phyloP scores from a whole-genome alignment of 2,888 invertebrate species.

The Drosophila gaucha region DNA sequence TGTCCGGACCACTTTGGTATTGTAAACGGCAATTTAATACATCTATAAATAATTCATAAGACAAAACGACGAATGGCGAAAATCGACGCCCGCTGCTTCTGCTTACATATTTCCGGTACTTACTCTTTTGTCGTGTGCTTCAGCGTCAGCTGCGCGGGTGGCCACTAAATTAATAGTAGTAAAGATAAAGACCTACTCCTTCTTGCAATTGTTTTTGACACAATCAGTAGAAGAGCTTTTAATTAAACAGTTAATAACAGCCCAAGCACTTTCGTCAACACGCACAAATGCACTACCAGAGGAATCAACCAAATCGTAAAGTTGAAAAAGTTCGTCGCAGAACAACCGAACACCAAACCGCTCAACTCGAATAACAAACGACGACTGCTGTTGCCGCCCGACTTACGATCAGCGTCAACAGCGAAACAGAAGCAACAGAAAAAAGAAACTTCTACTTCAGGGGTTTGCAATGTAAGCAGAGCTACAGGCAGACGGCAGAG shows the following conservation, averaged over 20 bases:
- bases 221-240: conserved; percentile 10
- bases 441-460: conserved; percentile 62
- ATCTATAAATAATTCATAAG: conserved; percentile 68
- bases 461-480: conserved; percentile 31
- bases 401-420: conserved; percentile 51
- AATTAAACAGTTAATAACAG: conserved; percentile 32
- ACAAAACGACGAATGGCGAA: conserved; percentile 47
- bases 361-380: conserved; percentile 73
- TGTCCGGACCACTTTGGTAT: conserved; percentile 56
- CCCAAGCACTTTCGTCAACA: conserved; percentile 29
- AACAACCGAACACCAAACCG: conserved; percentile 56
- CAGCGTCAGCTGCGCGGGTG: conserved; percentile 51
- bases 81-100: conserved; percentile 25
- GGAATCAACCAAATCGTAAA: conserved; percentile 28
- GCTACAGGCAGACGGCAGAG: conserved; percentile 10
- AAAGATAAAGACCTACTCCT: background rate
- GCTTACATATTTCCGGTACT: conserved; percentile 69
- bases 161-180: conserved; percentile 21
- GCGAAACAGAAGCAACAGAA: conserved; percentile 30
- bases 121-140: conserved; percentile 51
- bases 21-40: conserved; percentile 70
- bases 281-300: conserved; percentile 34
- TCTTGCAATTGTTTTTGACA: conserved; percentile 9
- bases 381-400: conserved; percentile 61
- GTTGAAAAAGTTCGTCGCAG: conserved; percentile 24